Evolutionary conservation across 2,888 invertebrate genomes (phyloP).

Genomic region (Agrochola lota): DNA sequence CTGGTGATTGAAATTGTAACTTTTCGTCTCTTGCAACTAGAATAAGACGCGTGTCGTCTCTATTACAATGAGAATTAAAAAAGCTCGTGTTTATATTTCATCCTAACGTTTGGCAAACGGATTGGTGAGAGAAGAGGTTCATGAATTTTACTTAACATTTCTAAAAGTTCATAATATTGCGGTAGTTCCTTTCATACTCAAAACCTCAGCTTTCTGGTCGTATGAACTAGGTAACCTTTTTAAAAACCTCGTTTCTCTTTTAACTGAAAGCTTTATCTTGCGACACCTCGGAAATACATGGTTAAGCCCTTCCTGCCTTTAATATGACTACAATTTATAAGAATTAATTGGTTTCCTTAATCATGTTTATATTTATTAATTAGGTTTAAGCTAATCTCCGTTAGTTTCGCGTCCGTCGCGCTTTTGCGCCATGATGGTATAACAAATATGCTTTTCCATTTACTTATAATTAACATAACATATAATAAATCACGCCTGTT

Average conservation of each 20-base stretch:
- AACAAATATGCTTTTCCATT: slow-evolving; percentile 7
- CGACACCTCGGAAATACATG: slow-evolving; percentile 6
- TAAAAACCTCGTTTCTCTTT: slow-evolving; percentile 5
- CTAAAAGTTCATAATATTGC: neutral
- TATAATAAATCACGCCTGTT: no score
- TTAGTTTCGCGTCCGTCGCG: slow-evolving; percentile 4
- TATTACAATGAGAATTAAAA: neutral
- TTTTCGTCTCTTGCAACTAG: neutral
- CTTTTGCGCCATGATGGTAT: neutral
- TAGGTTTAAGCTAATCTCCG: slow-evolving; percentile 17
- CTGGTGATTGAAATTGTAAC: neutral
- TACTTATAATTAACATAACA: slow-evolving; percentile 3
- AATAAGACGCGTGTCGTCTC: neutral
- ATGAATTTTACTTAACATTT: neutral
- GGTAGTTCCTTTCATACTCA: neutral
- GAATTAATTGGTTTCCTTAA: slow-evolving; percentile 21
- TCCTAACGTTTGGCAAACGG: neutral
- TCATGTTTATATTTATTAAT: slow-evolving; percentile 33
- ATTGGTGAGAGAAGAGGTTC: neutral
- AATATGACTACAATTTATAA: slow-evolving; percentile 32
- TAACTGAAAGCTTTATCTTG: neutral
- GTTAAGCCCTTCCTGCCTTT: slow-evolving; percentile 38
- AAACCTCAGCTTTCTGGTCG: no score
- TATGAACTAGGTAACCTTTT: slow-evolving; percentile 23
- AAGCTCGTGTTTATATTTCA: neutral